Base-by-base conservation (phyloP, 2,888 invertebrate genomes). In the Polietes domitor region DNA sequence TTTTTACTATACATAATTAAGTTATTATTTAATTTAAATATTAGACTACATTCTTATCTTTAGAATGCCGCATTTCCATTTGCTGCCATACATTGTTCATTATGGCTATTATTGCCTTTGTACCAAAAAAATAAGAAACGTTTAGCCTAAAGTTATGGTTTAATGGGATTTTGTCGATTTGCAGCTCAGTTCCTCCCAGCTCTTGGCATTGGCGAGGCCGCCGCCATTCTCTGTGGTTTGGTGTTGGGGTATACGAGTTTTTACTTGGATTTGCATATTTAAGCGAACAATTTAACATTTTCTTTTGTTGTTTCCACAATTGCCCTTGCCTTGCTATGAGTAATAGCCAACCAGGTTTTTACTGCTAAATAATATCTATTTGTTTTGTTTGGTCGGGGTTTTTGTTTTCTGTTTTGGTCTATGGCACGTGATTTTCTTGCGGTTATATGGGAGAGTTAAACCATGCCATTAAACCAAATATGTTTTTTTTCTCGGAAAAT, bases 361-460 rank as follows among this genome's bases (percentile, higher is more conserved):
- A 50, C 10, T 41, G 32, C 58, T 32, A 75, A 58, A 43, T 65
- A 32, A 68, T 9, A 76, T 24, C n/a, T 19, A 50, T 70, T 61
- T 70, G 26, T 43, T 58, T 5, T 32, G n/a, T 15, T 58, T 58
- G 19, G 21, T 5, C 58, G 32, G 32, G 32, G n/a, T 32, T 21
- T 47, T 47, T 24, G 24, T 26, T 65, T 50, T 28, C 43, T 10
- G 10, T 15, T 70, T 47, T 26, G 12, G 17, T 43, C 19, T 58
- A 77, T 58, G 28, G 71, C 77, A 82, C 77, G 74, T 78, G 77
- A 75, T 78, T 82, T 78, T 63, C 63, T 71, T 71, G 12, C 15
- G 77, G 70, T 74, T 82, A 63, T 75, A 41, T 41, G 41, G 41
- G 63, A 19, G 15, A 55, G 21, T 32, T 32, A 32, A 32, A 7